Evolutionary conservation across 1,140 invertebrate genomes (phyloP).

Genomic region (Lepidurus packardi): DNA sequence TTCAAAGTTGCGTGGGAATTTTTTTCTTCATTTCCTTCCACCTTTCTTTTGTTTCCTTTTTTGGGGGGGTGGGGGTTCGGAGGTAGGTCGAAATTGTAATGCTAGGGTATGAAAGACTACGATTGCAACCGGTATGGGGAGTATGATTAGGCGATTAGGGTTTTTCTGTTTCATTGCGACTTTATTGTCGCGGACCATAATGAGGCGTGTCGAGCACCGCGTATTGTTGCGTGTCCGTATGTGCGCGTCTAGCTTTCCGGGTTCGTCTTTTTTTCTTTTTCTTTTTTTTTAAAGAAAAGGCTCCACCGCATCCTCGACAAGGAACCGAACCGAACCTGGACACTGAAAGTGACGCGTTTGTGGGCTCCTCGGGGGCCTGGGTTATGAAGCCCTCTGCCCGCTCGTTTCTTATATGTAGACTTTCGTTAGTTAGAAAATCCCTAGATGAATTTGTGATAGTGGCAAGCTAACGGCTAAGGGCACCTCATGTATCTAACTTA

Average conservation of each 20-base stretch:
- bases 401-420: too few relatives aligned
- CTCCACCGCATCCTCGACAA: background rate
- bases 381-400: too few relatives aligned
- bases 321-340: background rate
- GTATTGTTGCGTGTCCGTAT: slow-evolving; percentile 2
- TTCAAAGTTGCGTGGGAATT: background rate
- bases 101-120: background rate
- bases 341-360: too few relatives aligned
- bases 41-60: background rate
- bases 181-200: background rate
- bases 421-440: background rate
- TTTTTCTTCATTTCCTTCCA: background rate
- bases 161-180: slow-evolving; percentile 18
- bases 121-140: background rate
- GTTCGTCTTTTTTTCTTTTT: too few relatives aligned
- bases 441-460: background rate
- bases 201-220: slow-evolving; percentile 3
- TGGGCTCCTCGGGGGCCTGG: too few relatives aligned
- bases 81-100: background rate
- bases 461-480: slow-evolving; percentile 7
- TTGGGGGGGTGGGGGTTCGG: background rate
- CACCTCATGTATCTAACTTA: background rate
- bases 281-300: background rate
- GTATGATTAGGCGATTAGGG: background rate
- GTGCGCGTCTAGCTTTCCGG: background rate